Evolutionary conservation across 2,113 vertebrate genomes (phyloP), one percentile per base, ranked within the genome.

Genomic region (Crotophaga sulcirostris): DNA sequence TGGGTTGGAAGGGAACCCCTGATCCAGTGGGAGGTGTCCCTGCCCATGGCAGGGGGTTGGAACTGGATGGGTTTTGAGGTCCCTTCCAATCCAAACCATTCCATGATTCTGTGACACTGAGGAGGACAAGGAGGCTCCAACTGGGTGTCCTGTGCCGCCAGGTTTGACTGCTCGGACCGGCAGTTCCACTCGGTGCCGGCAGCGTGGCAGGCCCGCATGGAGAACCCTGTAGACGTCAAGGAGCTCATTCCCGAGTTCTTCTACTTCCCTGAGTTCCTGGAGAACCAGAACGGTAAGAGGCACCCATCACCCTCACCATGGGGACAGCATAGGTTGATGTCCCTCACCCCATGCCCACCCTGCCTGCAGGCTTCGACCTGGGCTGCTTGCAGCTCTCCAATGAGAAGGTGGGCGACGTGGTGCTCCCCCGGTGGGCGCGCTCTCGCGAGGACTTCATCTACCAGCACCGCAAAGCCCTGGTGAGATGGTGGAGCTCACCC

Each of bases 181-280:
- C 99, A 99, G 97, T 99, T 99, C 96, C 99, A 99, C 98, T 99
- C 99, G 0, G 98, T 99, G 96, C 98, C 99, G 0, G 99, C 99
- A 0, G 99, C 99, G 7, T 99, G 99, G 99, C 99, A 99, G 91
- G 99, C 99, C 8, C 99, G 99, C 63, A 99, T 99, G 98, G 99
- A 99, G 97, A 99, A 99, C 96, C 99, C 99, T 0, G 99, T 98
- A 4, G 99, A 99, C 0, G 99, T 99, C 88, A 99, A 99, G 93
- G 99, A 99, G 97, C 98, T 99, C 92, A 99, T 99, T 91, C 99
- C 99, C 0, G 99, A 99, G 97, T 99, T 99, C 97, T 99, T 99
- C 98, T 99, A 99, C 96, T 99, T 99, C 94, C 98, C 99, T 0
- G 99, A 99, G 95, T 99, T 99, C 97, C 97, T 99, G 96, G 98